Evolutionary conservation across 2,888 invertebrate species (phyloP), one percentile per base, ranked within the genome.

Genomic region (Beris chalybata): DNA sequence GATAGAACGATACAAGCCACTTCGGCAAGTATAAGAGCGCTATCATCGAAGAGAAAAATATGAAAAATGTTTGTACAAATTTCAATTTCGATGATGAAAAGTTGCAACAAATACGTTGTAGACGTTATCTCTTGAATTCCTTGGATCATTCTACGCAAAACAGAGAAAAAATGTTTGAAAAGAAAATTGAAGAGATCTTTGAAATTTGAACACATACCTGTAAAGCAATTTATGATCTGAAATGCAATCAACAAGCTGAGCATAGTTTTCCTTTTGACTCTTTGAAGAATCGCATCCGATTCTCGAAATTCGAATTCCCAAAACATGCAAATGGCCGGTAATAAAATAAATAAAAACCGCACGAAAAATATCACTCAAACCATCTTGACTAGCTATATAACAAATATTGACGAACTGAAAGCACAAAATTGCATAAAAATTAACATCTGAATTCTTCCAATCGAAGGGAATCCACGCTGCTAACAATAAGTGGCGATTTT

Each of bases 331-430:
- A 15, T 56, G 56, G 38, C 43, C 56, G 5, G 43, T 15, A 15
- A 38, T 15, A 7, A 44, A 43, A 15, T 56, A 56, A 15, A 56
- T 56, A 3, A n/a, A 56, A 4, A 44, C 13, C 12, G 43, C 22
- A 11, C 56, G 56, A 15, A 56, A 44, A 38, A 43, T 43, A 56
- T 56, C 56, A 12, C 43, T 56, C 5, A 56, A 15, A 11, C 7
- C 43, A 44, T 56, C 56, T 13, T 56, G 56, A 43, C 12, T 43
- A 22, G 43, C 38, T n/a, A 56, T 43, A 38, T 43, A 11, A 15
- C 6, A 15, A 5, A 43, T 22, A 6, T 15, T 43, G 22, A 38
- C 38, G 5, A 12, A 7, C 43, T 56, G 56, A 43, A 15, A 56
- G 2, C 5, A n/a, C 22, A 56, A 9, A 4, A 56, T 43, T 7